Conservation (phyloP, 2,888 invertebrate species). For the Sceliomorpha sp. region DNA sequence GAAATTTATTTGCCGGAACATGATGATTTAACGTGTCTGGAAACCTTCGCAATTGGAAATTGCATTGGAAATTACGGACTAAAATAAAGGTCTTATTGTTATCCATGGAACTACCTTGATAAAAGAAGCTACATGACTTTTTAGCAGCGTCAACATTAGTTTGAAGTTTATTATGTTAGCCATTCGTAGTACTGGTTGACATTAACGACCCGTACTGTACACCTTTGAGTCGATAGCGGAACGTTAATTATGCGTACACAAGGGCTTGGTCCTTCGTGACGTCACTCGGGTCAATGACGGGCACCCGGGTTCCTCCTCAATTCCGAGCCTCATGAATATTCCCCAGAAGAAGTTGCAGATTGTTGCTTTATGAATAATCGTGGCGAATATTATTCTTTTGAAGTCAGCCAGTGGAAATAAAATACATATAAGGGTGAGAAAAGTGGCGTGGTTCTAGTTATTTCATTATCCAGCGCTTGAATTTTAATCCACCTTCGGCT, state of each 20-base stretch:
- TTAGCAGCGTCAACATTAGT: too few relatives aligned
- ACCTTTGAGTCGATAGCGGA: constrained; percentile 43
- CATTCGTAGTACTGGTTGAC: too few relatives aligned
- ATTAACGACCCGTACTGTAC: constrained; percentile 25
- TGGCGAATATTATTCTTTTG: constrained; percentile 54
- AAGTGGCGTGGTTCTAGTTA: background rate
- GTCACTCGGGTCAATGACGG: constrained; percentile 52
- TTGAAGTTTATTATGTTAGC: too few relatives aligned
- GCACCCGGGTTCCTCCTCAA: constrained; percentile 40
- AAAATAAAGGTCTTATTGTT: too few relatives aligned
- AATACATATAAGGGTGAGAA: background rate
- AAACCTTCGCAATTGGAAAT: too few relatives aligned
- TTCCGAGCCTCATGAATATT: constrained; percentile 52
- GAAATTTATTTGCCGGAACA: too few relatives aligned
- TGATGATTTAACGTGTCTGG: too few relatives aligned
- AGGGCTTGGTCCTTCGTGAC: constrained; percentile 58
- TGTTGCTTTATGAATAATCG: constrained; percentile 55
- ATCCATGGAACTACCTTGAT: too few relatives aligned
- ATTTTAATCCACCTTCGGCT: too few relatives aligned
- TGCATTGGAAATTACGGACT: too few relatives aligned
- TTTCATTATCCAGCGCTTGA: too few relatives aligned
- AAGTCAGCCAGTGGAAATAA: constrained; percentile 33
- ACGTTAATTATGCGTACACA: constrained; percentile 66
- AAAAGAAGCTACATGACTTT: too few relatives aligned
- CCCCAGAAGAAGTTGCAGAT: constrained; percentile 39